Percentiles rank a stretch among this genome's conserved stretches.
phyloP scores from a whole-genome alignment of 2,113 vertebrate species.

The Seriola dumerili region DNA sequence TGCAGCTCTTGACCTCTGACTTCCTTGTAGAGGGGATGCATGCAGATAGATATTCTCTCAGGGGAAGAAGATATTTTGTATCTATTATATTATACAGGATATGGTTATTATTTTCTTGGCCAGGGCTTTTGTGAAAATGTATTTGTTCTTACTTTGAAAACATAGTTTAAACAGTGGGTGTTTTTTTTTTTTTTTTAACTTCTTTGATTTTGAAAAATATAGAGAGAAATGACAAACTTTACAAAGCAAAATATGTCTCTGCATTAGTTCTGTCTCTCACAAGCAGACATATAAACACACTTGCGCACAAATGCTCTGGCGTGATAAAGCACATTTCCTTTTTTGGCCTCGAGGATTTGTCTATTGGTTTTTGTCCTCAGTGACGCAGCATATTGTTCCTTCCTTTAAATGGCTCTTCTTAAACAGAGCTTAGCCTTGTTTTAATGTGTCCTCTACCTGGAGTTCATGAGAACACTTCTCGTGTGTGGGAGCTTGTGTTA shows the following conservation, averaged over 20 bases:
- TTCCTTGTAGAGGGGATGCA: neutral
- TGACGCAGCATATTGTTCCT: conserved; percentile 36
- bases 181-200: too few relatives aligned
- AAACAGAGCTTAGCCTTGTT: conserved; percentile 54
- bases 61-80: too few relatives aligned
- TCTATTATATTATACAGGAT: too few relatives aligned
- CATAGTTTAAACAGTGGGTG: neutral
- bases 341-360: conserved; percentile 24
- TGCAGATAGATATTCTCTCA: neutral
- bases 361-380: conserved; percentile 24
- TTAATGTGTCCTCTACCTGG: conserved; percentile 27
- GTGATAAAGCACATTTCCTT: conserved; percentile 29
- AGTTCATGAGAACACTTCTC: conserved; percentile 55
- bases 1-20: conserved; percentile 2
- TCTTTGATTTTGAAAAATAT: too few relatives aligned
- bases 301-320: neutral
- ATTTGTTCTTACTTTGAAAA: neutral
- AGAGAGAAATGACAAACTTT: neutral
- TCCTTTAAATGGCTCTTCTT: conserved; percentile 41
- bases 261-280: neutral
- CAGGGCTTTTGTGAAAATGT: too few relatives aligned
- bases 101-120: neutral
- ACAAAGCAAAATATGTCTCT: neutral
- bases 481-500: neutral
- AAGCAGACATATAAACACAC: neutral